phyloP scores from a whole-genome alignment of 2,888 invertebrate genomes.

The Slavum lentiscoides region DNA sequence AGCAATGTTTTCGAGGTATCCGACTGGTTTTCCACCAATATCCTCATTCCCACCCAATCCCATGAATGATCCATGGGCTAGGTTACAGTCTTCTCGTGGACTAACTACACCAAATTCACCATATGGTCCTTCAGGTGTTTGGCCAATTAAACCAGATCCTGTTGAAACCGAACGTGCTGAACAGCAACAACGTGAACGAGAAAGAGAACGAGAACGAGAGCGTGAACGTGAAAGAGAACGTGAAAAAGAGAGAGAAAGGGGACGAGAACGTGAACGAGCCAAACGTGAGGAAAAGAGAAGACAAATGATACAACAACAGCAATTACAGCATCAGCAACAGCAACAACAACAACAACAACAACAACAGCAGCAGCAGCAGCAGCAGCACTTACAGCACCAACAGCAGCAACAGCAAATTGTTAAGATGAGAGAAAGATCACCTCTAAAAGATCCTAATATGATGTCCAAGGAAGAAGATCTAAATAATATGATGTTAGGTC shows the following conservation, averaged over 20 bases:
- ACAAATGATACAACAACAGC: constrained; percentile 62
- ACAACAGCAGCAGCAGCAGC: constrained; percentile 43
- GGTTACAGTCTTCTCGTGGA: constrained; percentile 60
- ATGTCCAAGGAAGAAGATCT: constrained; percentile 57
- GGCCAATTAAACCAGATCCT: constrained; percentile 72
- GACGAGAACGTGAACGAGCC: constrained; percentile 58
- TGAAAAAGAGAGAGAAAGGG: constrained; percentile 62
- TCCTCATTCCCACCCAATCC: constrained; percentile 63
- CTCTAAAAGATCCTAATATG: constrained; percentile 72
- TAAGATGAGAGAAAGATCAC: constrained; percentile 69
- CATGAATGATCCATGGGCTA: constrained; percentile 72
- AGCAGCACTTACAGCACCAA: constrained; percentile 54
- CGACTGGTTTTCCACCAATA: constrained; percentile 70
- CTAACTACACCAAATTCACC: constrained; percentile 55
- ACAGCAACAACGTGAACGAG: constrained; percentile 61
- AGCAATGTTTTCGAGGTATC: constrained; percentile 73
- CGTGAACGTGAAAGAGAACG: constrained; percentile 59
- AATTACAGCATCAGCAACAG: constrained; percentile 54
- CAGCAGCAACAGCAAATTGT: constrained; percentile 57
- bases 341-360: constrained; percentile 7
- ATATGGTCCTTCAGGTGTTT: constrained; percentile 63
- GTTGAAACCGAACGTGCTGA: constrained; percentile 63
- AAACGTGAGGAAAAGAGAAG: constrained; percentile 62
- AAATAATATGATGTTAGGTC: constrained; percentile 58
- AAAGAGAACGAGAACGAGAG: constrained; percentile 59